Evolutionary conservation across 2,888 invertebrate genomes (phyloP), one percentile per base, ranked within the genome.

Genomic region (Seira musarum): DNA sequence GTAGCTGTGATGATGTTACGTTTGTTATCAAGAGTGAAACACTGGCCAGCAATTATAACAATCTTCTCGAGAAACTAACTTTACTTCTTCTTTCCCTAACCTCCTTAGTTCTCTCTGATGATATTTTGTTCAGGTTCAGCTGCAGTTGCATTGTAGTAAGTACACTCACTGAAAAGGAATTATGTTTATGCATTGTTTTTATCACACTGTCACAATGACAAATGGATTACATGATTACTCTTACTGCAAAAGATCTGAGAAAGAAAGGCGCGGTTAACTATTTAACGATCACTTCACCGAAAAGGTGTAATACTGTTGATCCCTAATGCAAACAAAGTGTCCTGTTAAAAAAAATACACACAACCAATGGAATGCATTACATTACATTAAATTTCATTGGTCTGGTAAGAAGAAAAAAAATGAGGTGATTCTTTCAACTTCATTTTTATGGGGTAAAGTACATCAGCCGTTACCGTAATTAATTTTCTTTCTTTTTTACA

Each of bases 221-320:
- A 80, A 80, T 80, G 80, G 49, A 66, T 75, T 70, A 70, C 80
- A 80, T 70, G 74, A 80, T 74, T 80, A 46, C 70, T 60, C 35
- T 69, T 60, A 64, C 80, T 80, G 69, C 70, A 64, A 19, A 69
- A 69, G 63, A 46, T 21, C 35, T 21, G 22, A 35, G 25, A 68
- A 25, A 30, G 30, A 17, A 35, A 80, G 74, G 74, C 70, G 80
- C 61, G 74, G 74, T 66, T 64, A 30, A 2, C 30, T 30, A 69
- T 24, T 65, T 70, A 79, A 73, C 57, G 70, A 80, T 24, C 2
- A 60, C 49, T 49, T 15, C 2, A 49, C 17, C 49, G 13, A 49
- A 49, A 49, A 49, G 49, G 49, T 49, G 49, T 49, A 49, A 49
- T 49, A 49, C 17, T n/a, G 13, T 49, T 49, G 15, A 49, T 8